Base-by-base conservation (phyloP, 2,888 invertebrate species). In the Nomada goodeniana region DNA sequence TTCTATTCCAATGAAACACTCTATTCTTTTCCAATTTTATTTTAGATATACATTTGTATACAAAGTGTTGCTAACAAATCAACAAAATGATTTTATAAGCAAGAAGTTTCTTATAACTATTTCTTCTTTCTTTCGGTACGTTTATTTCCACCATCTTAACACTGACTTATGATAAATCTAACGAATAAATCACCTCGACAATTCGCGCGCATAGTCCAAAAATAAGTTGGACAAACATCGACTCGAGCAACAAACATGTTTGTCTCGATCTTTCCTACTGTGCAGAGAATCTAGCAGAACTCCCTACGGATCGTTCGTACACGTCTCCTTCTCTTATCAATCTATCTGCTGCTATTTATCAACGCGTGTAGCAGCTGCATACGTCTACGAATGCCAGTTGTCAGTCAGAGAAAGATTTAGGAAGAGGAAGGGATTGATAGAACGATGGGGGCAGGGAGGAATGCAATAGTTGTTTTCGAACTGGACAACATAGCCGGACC, bases 391-490 rank as follows among this genome's bases (percentile, higher is more conserved):
- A 63, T 18, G 81, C 59, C 64, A 65, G 57, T 53, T 26, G 75
- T 29, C 64, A 42, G 55, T 36, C 42, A 26, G 70, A 67, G 50
- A 72, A 57, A 65, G 73, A 75, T 69, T 69, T 60, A 55, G 23
- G 20, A 44, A 26, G 64, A 59, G 15, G 55, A n/a, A 23, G 60
- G n/a, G 53, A 36, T 15, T 50, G 26, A 23, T 26, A 55, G 52
- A 52, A 42, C 20, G n/a, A 75, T 67, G 42, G 4, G 44, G 23
- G 36, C 1, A 26, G 15, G 67, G 36, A 9, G 29, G 63, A 53
- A 52, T 1, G 85, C 89, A 83, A 89, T 90, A 86, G 89, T 89
- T 91, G 90, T 91, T 91, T 90, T 90, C 90, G 87, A 89, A 87
- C 87, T 84, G 84, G 82, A 84, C 82, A 82, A 89, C 89, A 88